Percentiles rank a stretch among this genome's conserved stretches.
These are phyloP conservation scores for Grantiella picta DNA, from an alignment of 2,113 vertebrate genomes.

Conservation along the genomic window DNA sequence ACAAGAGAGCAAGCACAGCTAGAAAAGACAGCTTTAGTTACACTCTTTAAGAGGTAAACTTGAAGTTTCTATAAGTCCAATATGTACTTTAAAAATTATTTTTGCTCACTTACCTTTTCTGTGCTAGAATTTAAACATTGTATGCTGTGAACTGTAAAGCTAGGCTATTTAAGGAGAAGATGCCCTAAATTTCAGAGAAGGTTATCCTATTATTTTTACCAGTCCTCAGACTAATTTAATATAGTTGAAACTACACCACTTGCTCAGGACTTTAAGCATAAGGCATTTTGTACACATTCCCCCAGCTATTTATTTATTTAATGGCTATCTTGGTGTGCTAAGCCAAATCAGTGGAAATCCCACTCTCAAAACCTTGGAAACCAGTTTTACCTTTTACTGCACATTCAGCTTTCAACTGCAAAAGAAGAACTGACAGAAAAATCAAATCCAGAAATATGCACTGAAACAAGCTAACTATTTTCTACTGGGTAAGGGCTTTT, in stretches of 20 bases:
- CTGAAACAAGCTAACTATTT: not conserved
- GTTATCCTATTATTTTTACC: not conserved
- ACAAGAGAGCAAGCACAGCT: not conserved
- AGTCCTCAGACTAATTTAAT: not conserved
- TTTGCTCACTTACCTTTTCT: not conserved
- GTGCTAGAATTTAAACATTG: not conserved
- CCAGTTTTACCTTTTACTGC: conserved; percentile 40
- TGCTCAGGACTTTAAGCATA: conserved; percentile 23
- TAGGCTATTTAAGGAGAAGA: not conserved
- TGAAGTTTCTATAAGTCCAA: not conserved
- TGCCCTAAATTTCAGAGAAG: not conserved
- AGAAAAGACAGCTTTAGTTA: not conserved
- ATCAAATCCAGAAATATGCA: conserved; percentile 11
- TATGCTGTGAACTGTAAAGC: not conserved
- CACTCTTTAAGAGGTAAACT: not conserved
- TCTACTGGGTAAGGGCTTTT: not conserved
- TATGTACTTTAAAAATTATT: not conserved
- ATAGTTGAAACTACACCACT: not conserved
- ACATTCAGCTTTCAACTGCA: conserved; percentile 32
- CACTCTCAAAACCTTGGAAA: not conserved
- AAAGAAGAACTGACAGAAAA: not conserved
- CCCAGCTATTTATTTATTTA: not conserved
- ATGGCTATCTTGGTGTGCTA: not conserved
- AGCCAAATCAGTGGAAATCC: not conserved
- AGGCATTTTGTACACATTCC: conserved; percentile 25